Conservation (phyloP, 2,797 vertebrate genomes). For the Harpagifer antarcticus region DNA sequence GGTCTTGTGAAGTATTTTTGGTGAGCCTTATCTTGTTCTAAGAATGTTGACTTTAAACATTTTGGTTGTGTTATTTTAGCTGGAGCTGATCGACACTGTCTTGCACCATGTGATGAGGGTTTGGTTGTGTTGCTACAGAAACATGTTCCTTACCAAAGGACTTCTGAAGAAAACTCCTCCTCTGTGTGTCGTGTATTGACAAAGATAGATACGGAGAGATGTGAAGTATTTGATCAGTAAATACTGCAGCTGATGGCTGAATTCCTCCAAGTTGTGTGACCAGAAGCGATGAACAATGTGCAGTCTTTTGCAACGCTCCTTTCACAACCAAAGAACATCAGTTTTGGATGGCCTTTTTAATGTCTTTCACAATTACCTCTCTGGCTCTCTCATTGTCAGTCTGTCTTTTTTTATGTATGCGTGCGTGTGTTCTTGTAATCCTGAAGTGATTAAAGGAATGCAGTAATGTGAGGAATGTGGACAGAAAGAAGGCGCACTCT, state of each 20-base stretch:
- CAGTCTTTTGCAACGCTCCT: slow-evolving; percentile 34
- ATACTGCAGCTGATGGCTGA: slow-evolving; percentile 52
- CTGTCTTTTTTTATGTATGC: slow-evolving; percentile 6
- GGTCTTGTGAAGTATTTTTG: not conserved
- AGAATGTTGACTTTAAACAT: not conserved
- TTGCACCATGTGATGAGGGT: not conserved
- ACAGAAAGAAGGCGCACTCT: slow-evolving; percentile 53
- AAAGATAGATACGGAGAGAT: slow-evolving; percentile 37
- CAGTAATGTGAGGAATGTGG: slow-evolving; percentile 77
- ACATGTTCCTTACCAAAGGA: not conserved
- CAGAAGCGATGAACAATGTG: not conserved
- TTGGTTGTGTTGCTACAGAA: slow-evolving; percentile 6
- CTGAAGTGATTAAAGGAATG: slow-evolving; percentile 67
- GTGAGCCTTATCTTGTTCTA: not conserved
- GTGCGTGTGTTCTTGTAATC: slow-evolving; percentile 28
- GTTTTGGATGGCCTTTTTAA: slow-evolving; percentile 1
- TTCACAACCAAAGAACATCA: slow-evolving; percentile 33
- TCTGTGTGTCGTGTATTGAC: slow-evolving; percentile 18
- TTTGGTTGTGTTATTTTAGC: not conserved
- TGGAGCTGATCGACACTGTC: not conserved
- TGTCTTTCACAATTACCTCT: slow-evolving; percentile 16
- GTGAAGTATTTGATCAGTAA: slow-evolving; percentile 53
- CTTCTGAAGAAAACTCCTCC: slow-evolving; percentile 16
- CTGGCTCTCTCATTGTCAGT: not conserved
- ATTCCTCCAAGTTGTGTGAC: slow-evolving; percentile 42